Conservation (phyloP, 2,797 vertebrate genomes). For the Chrysocyon brachyurus region DNA sequence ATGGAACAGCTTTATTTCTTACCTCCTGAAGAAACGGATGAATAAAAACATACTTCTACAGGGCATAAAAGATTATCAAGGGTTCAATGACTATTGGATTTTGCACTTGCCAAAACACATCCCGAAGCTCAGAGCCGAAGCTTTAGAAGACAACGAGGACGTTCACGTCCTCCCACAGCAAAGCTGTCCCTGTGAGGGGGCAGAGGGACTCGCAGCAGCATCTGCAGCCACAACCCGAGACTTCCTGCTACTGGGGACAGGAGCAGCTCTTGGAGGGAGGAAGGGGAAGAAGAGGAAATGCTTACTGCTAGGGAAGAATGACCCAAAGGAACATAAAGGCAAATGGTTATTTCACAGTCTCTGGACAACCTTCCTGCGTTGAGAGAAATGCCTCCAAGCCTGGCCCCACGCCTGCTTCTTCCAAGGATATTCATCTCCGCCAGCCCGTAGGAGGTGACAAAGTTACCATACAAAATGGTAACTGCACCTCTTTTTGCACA, state of each 20-base stretch:
- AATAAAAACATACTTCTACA: slow-evolving; percentile 84
- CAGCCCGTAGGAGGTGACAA: neutral
- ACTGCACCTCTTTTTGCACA: neutral
- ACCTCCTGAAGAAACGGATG: slow-evolving; percentile 83
- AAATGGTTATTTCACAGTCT: slow-evolving; percentile 53
- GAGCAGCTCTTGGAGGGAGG: neutral
- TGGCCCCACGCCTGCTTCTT: neutral
- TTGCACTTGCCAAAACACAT: slow-evolving; percentile 82
- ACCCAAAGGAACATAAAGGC: slow-evolving; percentile 37
- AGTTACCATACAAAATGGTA: neutral
- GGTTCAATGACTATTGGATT: slow-evolving; percentile 83
- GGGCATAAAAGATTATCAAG: slow-evolving; percentile 83
- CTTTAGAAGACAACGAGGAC: slow-evolving; percentile 76
- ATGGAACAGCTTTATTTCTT: slow-evolving; percentile 85
- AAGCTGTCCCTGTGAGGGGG: neutral
- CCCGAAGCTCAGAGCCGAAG: slow-evolving; percentile 60
- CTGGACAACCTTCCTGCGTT: neutral
- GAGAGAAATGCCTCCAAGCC: neutral
- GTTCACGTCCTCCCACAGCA: slow-evolving; percentile 44
- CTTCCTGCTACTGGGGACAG: neutral
- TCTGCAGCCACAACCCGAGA: neutral
- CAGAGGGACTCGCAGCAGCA: neutral
- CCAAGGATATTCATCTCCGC: rapidly evolving
- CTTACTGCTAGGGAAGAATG: neutral
- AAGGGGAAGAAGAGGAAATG: neutral